A percentile compares a stretch with the other conserved stretches of the same genome.
Evolutionary conservation across 2,113 vertebrate genomes (phyloP).

Genomic region (Chloropsis cyanopogon): DNA sequence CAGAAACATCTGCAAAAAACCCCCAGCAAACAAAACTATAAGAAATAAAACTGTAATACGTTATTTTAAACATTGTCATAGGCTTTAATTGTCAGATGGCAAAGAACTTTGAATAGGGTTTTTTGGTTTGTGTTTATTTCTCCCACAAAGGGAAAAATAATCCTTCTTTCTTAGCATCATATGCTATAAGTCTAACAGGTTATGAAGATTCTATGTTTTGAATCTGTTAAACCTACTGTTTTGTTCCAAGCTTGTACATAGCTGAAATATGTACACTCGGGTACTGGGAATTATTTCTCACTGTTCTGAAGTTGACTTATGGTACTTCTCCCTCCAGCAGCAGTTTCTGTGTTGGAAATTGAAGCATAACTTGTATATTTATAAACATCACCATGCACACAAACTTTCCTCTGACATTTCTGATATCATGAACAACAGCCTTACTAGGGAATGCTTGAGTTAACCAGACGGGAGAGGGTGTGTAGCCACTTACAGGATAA

Average conservation of each 20-base stretch:
- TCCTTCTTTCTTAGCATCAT: not conserved
- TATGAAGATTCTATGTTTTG: not conserved
- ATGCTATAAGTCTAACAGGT: not conserved
- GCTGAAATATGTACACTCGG: not conserved
- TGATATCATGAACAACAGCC: not conserved
- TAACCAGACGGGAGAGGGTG: fast-evolving
- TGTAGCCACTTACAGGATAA: not conserved
- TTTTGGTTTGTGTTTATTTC: not conserved
- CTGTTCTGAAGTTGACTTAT: not conserved
- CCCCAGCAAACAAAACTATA: fast-evolving
- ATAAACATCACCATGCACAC: not conserved
- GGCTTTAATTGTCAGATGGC: not conserved
- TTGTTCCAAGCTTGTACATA: not conserved
- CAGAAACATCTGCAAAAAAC: fast-evolving
- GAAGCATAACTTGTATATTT: not conserved
- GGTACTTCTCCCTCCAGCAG: not conserved
- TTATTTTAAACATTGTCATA: not conserved
- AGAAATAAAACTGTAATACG: fast-evolving
- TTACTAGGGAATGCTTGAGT: not conserved
- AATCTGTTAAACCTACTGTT: not conserved
- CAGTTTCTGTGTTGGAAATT: not conserved
- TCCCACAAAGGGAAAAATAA: not conserved
- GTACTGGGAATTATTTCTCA: not conserved
- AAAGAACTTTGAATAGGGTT: not conserved
- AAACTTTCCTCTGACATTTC: not conserved